These are phyloP conservation scores for Melangyna quadrimaculata DNA, from an alignment of 2,888 invertebrate species.

Conservation along the genomic window DNA sequence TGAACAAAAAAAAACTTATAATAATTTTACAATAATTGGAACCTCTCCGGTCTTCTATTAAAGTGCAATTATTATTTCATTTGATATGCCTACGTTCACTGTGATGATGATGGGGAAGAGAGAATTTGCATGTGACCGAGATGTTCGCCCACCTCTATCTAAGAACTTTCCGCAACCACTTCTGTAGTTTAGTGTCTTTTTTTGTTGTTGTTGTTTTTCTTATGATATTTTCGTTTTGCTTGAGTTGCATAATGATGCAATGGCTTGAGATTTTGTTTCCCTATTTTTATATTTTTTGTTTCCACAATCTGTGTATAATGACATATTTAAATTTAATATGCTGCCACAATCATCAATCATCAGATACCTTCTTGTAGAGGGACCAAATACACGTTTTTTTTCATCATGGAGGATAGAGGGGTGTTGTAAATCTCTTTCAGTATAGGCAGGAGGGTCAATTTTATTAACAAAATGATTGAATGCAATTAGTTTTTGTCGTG, in stretches of 20 bases:
- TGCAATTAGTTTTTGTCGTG: too few relatives aligned
- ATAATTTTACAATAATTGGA: neutral
- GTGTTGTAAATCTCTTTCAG: too few relatives aligned
- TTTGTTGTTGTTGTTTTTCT: neutral
- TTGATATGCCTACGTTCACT: neutral
- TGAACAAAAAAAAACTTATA: neutral
- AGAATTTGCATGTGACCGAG: neutral
- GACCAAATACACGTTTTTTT: too few relatives aligned
- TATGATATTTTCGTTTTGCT: neutral
- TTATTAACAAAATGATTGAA: too few relatives aligned
- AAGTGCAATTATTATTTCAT: neutral
- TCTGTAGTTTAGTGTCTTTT: neutral
- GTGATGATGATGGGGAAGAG: neutral
- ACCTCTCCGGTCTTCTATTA: neutral
- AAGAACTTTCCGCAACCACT: neutral
- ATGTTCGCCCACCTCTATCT: conserved; percentile 2
- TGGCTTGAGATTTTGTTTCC: neutral
- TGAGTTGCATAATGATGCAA: neutral
- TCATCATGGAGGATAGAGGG: too few relatives aligned
- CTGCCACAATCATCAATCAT: neutral
- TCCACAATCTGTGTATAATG: neutral
- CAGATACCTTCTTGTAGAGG: too few relatives aligned
- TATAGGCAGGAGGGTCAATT: too few relatives aligned
- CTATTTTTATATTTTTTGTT: neutral
- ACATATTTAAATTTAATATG: neutral